Evolutionary conservation across 2,888 invertebrate genomes (phyloP).

Genomic region (Drosophila borborema): DNA sequence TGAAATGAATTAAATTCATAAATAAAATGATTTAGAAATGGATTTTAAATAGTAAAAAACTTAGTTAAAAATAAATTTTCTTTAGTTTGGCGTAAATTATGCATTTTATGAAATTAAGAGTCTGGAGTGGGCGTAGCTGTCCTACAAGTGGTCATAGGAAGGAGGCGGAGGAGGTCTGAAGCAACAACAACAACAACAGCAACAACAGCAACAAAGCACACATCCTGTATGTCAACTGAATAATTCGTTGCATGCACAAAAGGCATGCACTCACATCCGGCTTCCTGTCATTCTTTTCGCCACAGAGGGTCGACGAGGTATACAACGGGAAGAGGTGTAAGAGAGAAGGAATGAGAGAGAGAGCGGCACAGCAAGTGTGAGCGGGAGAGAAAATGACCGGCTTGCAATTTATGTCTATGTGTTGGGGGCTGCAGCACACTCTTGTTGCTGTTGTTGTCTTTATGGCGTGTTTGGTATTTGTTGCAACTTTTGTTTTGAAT

Average conservation of each 20-base stretch:
- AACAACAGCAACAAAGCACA: conserved; percentile 75
- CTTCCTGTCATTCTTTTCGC: conserved; percentile 81
- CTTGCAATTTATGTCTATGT: conserved; percentile 76
- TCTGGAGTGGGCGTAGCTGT: conserved; percentile 4
- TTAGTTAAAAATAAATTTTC: neutral
- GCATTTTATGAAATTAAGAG: conserved; percentile 35
- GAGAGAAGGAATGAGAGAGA: neutral
- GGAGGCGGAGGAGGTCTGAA: conserved; percentile 22
- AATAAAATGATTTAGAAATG: neutral
- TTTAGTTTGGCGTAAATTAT: conserved; percentile 21
- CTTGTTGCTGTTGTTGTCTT: conserved; percentile 70
- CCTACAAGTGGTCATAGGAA: conserved; percentile 39
- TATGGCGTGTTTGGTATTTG: conserved; percentile 81
- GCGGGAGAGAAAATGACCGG: conserved; percentile 24
- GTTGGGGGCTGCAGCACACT: conserved; percentile 39
- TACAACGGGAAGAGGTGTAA: neutral
- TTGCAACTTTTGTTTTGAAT: conserved; percentile 81
- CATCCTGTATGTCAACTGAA: conserved; percentile 81
- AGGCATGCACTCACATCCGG: conserved; percentile 81
- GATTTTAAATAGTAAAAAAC: neutral
- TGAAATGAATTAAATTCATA: too few species aligned
- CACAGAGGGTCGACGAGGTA: conserved; percentile 29
- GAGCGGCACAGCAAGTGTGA: neutral
- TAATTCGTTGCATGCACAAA: conserved; percentile 81
- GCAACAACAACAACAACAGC: conserved; percentile 36